Evolutionary conservation across 2,888 invertebrate species (phyloP).

Genomic region (Scotopteryx bipunctaria): DNA sequence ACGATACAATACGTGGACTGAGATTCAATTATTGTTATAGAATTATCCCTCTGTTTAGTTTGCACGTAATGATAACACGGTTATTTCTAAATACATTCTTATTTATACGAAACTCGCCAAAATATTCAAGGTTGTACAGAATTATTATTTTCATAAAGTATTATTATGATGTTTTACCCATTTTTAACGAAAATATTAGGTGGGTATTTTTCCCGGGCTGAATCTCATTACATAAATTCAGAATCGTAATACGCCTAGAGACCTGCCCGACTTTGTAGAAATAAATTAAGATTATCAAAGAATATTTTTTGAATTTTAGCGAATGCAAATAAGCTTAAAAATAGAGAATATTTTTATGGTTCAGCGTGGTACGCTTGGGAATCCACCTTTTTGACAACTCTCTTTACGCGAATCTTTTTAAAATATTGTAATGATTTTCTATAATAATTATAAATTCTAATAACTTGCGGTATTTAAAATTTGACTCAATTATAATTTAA

Average conservation of each 20-base stretch:
- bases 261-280: constrained; percentile 35
- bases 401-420: constrained; percentile 3
- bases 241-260: constrained; percentile 38
- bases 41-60: constrained; percentile 18
- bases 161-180: constrained; percentile 5
- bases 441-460: constrained; percentile 7
- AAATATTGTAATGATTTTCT: not conserved
- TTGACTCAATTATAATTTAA: no score
- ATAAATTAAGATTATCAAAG: constrained; percentile 37
- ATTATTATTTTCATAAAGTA: not conserved
- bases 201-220: constrained; percentile 13
- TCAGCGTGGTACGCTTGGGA: constrained; percentile 29
- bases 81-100: not conserved
- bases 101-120: not conserved
- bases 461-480: not conserved
- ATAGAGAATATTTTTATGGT: constrained; percentile 30
- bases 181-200: constrained; percentile 26
- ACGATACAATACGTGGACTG: constrained; percentile 33
- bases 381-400: constrained; percentile 32
- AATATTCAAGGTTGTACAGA: constrained; percentile 10
- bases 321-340: constrained; percentile 35
- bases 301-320: constrained; percentile 33
- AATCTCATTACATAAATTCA: constrained; percentile 32
- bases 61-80: not conserved
- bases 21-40: constrained; percentile 23